Conservation (phyloP, 1,140 invertebrate genomes). For the Lepidurus couesii region DNA sequence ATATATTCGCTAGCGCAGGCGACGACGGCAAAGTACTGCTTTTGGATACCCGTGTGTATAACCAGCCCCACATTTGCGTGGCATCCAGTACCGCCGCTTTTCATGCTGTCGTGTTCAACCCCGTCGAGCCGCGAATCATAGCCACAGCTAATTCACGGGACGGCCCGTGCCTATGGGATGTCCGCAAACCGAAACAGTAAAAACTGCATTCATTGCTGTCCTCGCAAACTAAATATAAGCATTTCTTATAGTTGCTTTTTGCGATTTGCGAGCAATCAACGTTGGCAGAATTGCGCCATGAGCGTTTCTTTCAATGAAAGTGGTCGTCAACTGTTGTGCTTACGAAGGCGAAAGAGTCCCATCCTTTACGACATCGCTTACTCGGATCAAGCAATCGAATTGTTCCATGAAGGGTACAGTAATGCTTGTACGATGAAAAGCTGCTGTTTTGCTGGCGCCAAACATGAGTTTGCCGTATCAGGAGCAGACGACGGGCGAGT, state of each 20-base stretch:
- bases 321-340: constrained; percentile 71
- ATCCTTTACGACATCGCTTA: constrained; percentile 59
- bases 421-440: constrained; percentile 97
- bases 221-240: neutral
- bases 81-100: constrained; percentile 66
- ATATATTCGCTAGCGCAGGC: constrained; percentile 78
- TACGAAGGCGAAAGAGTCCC: constrained; percentile 73
- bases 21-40: constrained; percentile 82
- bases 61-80: constrained; percentile 56
- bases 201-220: constrained; percentile 40
- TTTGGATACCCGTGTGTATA: constrained; percentile 66
- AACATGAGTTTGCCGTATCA: constrained; percentile 81
- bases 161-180: constrained; percentile 82
- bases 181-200: constrained; percentile 74
- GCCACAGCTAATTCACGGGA: constrained; percentile 84
- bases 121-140: constrained; percentile 68
- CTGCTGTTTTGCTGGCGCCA: constrained; percentile 83
- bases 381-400: constrained; percentile 55
- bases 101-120: constrained; percentile 87
- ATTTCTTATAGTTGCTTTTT: constrained; percentile 45
- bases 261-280: constrained; percentile 62
- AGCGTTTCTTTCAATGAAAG: constrained; percentile 78
- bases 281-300: constrained; percentile 72
- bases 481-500: constrained; percentile 93
- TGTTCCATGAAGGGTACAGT: constrained; percentile 86